These are phyloP conservation scores for Xenopus laevis DNA, from an alignment of 2,113 vertebrate genomes.

Conservation along the genomic window DNA sequence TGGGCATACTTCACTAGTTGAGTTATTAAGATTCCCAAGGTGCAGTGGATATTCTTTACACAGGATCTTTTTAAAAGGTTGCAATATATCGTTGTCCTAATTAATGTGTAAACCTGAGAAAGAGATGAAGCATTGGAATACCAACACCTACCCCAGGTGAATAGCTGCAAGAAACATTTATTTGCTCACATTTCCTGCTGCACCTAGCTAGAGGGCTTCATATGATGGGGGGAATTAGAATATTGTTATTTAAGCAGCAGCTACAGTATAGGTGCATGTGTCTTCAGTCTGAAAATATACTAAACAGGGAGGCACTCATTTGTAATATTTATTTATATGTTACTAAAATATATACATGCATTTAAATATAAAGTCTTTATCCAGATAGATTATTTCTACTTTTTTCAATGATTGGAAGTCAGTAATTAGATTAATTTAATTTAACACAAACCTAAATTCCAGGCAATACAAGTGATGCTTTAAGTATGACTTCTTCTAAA, in stretches of 20 bases:
- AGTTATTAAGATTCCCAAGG: conserved; percentile 43
- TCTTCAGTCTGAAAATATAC: conserved; percentile 73
- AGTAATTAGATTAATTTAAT: conserved; percentile 71
- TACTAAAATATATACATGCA: too few species aligned
- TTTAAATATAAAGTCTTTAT: conserved; percentile 20
- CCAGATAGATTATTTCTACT: conserved; percentile 75
- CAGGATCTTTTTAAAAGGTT: conserved; percentile 27
- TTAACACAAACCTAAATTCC: conserved; percentile 51
- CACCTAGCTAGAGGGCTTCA: conserved; percentile 60
- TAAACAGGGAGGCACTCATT: conserved; percentile 76
- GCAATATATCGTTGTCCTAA: conserved; percentile 34
- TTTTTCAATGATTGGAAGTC: conserved; percentile 68
- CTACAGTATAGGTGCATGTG: too few species aligned
- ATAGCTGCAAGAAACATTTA: conserved; percentile 35
- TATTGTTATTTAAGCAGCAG: too few species aligned
- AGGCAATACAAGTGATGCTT: conserved; percentile 60
- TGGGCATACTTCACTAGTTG: conserved; percentile 47
- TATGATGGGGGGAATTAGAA: neutral
- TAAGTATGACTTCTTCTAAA: conserved; percentile 46
- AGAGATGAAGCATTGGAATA: conserved; percentile 7
- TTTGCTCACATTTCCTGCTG: conserved; percentile 10
- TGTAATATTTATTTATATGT: conserved; percentile 41
- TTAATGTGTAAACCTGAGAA: conserved; percentile 21
- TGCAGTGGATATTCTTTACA: conserved; percentile 12
- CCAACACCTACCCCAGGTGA: conserved; percentile 46